Evolutionary conservation across 2,888 invertebrate genomes (phyloP).

Genomic region (Argynnis bischoffii): DNA sequence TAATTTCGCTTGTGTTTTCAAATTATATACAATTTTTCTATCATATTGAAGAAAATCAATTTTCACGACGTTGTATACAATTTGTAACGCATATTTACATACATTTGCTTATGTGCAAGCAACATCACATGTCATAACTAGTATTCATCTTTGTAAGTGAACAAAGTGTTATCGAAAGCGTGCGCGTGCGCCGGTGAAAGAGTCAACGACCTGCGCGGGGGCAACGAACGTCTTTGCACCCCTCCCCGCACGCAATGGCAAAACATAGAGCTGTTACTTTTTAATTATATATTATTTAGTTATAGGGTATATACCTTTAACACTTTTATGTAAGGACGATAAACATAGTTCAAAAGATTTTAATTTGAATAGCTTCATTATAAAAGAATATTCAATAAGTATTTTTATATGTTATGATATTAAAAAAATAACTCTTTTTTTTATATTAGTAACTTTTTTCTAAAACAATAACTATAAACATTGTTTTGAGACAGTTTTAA

Average conservation of each 20-base stretch:
- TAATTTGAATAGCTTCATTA: no score
- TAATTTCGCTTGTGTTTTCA: no score
- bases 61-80: no score
- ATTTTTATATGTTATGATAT: no score
- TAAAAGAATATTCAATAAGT: no score
- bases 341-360: not conserved
- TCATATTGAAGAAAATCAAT: no score
- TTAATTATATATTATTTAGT: constrained; percentile 9
- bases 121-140: constrained; percentile 4
- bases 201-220: constrained; percentile 78
- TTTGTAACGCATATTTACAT: constrained; percentile 2
- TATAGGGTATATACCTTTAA: not conserved
- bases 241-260: constrained; percentile 45
- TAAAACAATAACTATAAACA: no score
- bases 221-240: constrained; percentile 81
- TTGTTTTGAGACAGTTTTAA: no score
- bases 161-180: constrained; percentile 74
- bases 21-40: no score
- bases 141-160: constrained; percentile 49
- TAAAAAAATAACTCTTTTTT: no score
- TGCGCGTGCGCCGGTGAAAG: constrained; percentile 74
- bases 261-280: constrained; percentile 43
- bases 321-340: not conserved
- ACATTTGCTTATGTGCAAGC: constrained; percentile 33
- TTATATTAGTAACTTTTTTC: no score